Conservation (phyloP, 2,797 vertebrate species). For the Gobio occitaniae region DNA sequence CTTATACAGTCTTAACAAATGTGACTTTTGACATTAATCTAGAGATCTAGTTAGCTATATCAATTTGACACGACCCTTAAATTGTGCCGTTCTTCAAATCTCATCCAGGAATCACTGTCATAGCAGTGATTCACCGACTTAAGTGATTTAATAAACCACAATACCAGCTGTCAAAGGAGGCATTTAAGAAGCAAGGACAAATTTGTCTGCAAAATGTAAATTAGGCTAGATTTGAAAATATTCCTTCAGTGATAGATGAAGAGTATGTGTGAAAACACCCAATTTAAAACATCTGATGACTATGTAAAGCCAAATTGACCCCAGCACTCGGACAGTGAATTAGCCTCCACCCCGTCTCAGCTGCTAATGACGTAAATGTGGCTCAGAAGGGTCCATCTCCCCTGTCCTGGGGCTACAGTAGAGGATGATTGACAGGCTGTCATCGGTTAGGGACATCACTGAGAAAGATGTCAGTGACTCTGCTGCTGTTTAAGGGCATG, state of each 20-base stretch:
- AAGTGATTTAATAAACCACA: background rate
- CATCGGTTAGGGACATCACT: background rate
- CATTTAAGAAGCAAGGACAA: background rate
- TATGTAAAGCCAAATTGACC: slow-evolving; percentile 4
- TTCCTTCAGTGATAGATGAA: background rate
- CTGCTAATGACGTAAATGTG: background rate
- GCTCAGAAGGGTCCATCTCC: slow-evolving; percentile 5
- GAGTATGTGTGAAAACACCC: background rate
- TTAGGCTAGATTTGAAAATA: background rate
- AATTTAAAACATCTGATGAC: background rate
- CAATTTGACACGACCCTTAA: background rate
- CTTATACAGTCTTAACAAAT: background rate
- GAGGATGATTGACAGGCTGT: slow-evolving; percentile 30
- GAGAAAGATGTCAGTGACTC: slow-evolving; percentile 10
- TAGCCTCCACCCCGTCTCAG: background rate
- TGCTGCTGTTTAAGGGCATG: slow-evolving; percentile 33
- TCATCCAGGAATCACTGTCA: background rate
- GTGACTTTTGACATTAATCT: background rate
- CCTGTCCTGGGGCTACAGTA: background rate
- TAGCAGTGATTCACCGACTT: background rate
- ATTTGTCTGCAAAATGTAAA: background rate
- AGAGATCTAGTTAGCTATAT: background rate
- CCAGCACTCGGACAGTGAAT: background rate
- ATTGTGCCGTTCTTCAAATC: background rate
- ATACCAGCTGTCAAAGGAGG: background rate